Evolutionary conservation across 2,113 vertebrate genomes (phyloP).

Genomic region (Aphyosemion australe): DNA sequence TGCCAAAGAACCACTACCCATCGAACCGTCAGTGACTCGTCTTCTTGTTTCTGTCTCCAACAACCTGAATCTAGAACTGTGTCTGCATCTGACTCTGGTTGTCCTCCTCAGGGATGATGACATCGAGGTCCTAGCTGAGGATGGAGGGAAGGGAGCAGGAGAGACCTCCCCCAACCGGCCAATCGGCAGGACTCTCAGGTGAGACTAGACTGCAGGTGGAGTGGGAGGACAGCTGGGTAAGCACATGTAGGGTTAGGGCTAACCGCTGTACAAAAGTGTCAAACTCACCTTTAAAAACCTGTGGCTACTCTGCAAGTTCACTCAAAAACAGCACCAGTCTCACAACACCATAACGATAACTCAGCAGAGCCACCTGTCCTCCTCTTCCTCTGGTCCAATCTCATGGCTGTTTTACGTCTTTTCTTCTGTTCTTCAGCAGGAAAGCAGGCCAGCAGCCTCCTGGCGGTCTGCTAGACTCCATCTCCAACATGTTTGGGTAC

Average conservation of each 20-base stretch:
- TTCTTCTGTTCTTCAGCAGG: slow-evolving; percentile 78
- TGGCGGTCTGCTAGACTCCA: slow-evolving; percentile 93
- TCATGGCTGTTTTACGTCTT: not conserved
- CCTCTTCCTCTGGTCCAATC: too few species aligned
- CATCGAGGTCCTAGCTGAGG: slow-evolving; percentile 93
- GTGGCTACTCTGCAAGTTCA: too few species aligned
- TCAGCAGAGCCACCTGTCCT: too few species aligned
- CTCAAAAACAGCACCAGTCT: too few species aligned
- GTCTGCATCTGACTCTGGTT: not conserved
- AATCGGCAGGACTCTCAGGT: slow-evolving; percentile 84
- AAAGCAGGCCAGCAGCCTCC: slow-evolving; percentile 86
- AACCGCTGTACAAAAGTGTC: too few species aligned
- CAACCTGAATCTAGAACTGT: too few species aligned
- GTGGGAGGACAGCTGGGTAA: too few species aligned
- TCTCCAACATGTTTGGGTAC: slow-evolving; percentile 98
- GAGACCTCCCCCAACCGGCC: slow-evolving; percentile 83
- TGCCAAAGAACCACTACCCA: slow-evolving; percentile 93
- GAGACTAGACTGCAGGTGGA: slow-evolving; percentile 1
- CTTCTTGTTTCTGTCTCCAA: too few species aligned
- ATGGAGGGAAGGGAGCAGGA: slow-evolving; percentile 83
- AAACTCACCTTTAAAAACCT: too few species aligned
- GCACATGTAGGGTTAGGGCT: too few species aligned
- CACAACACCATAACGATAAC: too few species aligned
- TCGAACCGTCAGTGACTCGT: slow-evolving; percentile 86
- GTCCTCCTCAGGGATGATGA: slow-evolving; percentile 89